Conservation (phyloP, 1,140 invertebrate genomes). For the Papilio helenus region DNA sequence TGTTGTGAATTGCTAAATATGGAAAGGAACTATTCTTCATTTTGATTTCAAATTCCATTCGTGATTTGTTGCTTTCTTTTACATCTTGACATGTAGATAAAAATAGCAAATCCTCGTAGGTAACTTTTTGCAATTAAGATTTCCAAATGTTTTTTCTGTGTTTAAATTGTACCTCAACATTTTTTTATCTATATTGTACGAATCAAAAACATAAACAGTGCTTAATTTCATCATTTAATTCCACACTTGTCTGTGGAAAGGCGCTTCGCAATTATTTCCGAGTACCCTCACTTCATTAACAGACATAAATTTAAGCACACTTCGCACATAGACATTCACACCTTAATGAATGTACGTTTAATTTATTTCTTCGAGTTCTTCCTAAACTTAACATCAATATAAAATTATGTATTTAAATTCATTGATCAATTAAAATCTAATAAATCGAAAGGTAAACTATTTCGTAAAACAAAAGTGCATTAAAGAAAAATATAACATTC, state of each 20-base stretch:
- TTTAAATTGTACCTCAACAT: neutral
- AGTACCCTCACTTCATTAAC: slow-evolving; percentile 34
- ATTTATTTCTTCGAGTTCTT: neutral
- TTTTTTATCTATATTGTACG: neutral
- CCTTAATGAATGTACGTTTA: neutral
- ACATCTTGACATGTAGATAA: neutral
- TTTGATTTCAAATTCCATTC: neutral
- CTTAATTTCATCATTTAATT: slow-evolving; percentile 3
- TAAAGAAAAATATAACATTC: too few relatives aligned
- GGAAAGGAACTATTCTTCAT: neutral
- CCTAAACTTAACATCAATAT: neutral
- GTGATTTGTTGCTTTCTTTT: too few relatives aligned
- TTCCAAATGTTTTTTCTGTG: neutral
- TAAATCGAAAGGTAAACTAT: neutral
- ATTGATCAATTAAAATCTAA: neutral
- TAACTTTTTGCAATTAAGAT: neutral
- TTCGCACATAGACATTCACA: slow-evolving; percentile 13
- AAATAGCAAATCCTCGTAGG: neutral
- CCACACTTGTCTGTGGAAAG: neutral
- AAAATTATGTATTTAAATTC: neutral
- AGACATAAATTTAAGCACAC: slow-evolving; percentile 5
- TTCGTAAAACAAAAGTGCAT: neutral
- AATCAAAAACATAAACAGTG: neutral
- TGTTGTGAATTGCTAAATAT: neutral
- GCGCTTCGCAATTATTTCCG: slow-evolving; percentile 26